Percentiles rank a stretch among this genome's conserved stretches.
Conservation (phyloP, 1,140 invertebrate genomes). For the Panagrolaimus sp. region DNA sequence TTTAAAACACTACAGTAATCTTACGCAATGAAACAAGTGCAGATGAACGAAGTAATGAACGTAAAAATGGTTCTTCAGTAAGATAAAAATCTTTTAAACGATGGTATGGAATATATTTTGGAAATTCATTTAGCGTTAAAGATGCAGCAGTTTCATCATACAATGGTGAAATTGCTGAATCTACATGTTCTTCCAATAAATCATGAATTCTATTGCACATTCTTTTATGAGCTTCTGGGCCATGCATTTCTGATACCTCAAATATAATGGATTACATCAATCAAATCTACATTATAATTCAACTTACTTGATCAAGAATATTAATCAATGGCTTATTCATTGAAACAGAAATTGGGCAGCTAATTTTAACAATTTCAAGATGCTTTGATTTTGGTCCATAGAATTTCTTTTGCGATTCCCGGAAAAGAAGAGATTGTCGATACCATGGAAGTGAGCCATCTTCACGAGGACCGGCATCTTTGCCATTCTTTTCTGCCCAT, state of each 20-base stretch:
- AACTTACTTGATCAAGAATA: constrained; percentile 56
- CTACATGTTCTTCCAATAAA: constrained; percentile 49
- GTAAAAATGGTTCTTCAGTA: constrained; percentile 58
- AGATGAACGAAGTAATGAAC: constrained; percentile 45
- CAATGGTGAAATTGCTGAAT: constrained; percentile 30
- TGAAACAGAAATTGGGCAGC: constrained; percentile 59
- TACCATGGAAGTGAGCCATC: not conserved
- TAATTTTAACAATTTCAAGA: constrained; percentile 59
- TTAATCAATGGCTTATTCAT: constrained; percentile 59
- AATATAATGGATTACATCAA: no score
- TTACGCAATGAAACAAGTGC: constrained; percentile 35
- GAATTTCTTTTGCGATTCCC: not conserved
- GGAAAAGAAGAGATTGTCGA: not conserved
- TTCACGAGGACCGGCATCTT: no score
- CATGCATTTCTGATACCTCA: constrained; percentile 43
- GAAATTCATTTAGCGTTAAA: constrained; percentile 40
- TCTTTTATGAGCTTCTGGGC: constrained; percentile 27
- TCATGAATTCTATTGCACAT: constrained; percentile 47
- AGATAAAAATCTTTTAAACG: constrained; percentile 30
- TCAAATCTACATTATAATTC: no score
- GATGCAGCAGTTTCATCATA: constrained; percentile 45
- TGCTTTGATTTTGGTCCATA: constrained; percentile 13
- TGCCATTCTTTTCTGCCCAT: constrained; percentile 27
- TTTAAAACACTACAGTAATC: not conserved
- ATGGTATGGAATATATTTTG: constrained; percentile 37